Conservation (phyloP, 2,888 invertebrate species). For the Orthosia incerta region DNA sequence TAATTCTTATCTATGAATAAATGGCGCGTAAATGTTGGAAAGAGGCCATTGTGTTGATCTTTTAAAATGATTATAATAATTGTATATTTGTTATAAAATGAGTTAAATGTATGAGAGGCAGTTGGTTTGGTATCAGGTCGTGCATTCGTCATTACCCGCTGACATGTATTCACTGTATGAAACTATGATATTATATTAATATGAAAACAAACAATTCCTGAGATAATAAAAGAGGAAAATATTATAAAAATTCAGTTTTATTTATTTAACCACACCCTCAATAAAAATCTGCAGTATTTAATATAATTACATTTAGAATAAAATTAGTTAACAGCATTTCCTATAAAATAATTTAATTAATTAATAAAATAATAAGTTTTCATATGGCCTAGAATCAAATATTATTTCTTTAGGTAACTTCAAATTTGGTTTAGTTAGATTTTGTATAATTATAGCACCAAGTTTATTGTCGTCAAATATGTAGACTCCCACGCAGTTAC, state of each 20-base stretch:
- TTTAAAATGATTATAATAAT: conserved; percentile 36
- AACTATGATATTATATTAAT: conserved; percentile 88
- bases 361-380: no score
- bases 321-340: no score
- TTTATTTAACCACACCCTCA: conserved; percentile 62
- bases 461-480: no score
- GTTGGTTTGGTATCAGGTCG: conserved; percentile 75
- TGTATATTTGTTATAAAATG: conserved; percentile 57
- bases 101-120: conserved; percentile 65
- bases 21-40: conserved; percentile 40
- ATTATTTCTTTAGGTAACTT: no score
- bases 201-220: conserved; percentile 89
- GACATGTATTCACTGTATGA: conserved; percentile 87
- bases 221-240: conserved; percentile 88
- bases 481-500: no score
- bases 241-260: conserved; percentile 81
- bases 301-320: no score
- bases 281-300: no score
- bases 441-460: no score
- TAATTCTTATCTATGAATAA: conserved; percentile 34
- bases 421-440: no score
- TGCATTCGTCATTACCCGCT: conserved; percentile 87
- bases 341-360: no score
- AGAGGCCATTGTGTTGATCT: conserved; percentile 36
- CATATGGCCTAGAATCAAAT: no score